A percentile compares a stretch with the other conserved stretches of the same genome.
phyloP scores from a whole-genome alignment of 2,888 invertebrate genomes.

The Lithophane ornitopus region DNA sequence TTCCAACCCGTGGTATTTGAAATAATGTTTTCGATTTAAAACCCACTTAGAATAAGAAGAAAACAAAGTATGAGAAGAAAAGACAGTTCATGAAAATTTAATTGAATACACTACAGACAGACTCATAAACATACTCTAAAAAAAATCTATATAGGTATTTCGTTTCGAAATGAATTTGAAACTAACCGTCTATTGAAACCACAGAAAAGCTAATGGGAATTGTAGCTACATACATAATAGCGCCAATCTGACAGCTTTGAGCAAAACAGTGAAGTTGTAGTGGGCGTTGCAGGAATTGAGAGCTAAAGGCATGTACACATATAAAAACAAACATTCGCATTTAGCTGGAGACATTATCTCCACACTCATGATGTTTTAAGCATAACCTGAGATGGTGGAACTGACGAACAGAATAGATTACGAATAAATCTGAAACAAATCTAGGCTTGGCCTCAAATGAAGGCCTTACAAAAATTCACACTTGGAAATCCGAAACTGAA shows the following conservation, averaged over 20 bases:
- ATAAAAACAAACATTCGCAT: not conserved
- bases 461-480: not conserved
- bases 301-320: conserved; percentile 8
- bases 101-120: not conserved
- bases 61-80: not conserved
- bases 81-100: not conserved
- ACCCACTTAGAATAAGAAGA: not conserved
- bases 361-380: not conserved
- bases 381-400: not conserved
- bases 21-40: not conserved
- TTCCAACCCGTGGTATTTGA: not conserved
- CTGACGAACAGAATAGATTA: not conserved
- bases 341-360: not conserved
- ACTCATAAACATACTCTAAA: not conserved
- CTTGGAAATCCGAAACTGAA: not conserved
- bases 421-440: not conserved
- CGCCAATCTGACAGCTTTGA: conserved; percentile 17
- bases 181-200: not conserved
- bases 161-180: not conserved
- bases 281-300: conserved; percentile 20
- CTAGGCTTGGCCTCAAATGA: not conserved
- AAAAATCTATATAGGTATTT: not conserved
- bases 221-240: conserved; percentile 16
- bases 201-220: conserved; percentile 1
- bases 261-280: conserved; percentile 14